Evolutionary conservation across 2,888 invertebrate genomes (phyloP), one percentile per base, ranked within the genome.

Genomic region (Ornithoptera priamus): DNA sequence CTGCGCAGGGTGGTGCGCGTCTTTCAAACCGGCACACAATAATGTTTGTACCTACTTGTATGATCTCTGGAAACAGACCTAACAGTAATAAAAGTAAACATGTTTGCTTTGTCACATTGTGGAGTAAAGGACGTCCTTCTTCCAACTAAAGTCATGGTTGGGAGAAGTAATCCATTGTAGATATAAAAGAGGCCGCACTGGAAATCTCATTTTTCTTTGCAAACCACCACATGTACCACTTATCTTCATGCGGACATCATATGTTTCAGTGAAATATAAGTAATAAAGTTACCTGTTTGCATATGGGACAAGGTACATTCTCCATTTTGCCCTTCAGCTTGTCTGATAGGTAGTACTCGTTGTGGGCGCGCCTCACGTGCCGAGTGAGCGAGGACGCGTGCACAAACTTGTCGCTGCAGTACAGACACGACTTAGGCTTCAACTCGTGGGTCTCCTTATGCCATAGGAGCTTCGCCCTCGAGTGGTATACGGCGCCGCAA

Each of bases 381-480:
- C 97, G 93, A 1, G 97, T 96, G 76, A 98, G 92, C 78, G 96
- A 96, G 10, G 97, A 95, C 77, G 94, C 94, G 89, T 97, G 97
- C 72, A 97, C 95, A 86, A 97, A 98, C 80, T 97, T 96, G 89
- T 97, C 97, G 81, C 95, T 95, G 90, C 98, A 98, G 82, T 96
- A 95, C 5, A 94, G 94, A 87, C 98, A 98, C 62, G 96, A 95
- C 85, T 97, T 96, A 50, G 97, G 97, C 81, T 95, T 95, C 42
- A 94, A 93, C 72, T 96, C 97, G 89, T 97, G 97, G 6, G 96
- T 96, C 88, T 97, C 97, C 80, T 95, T 94, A 89, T 98, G 97
- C 96, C 97, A 97, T 5, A 94, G 94, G 75, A 97, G 94, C 86
- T 97, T 97, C 76, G 96, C 96, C 81, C 96, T 95, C 66, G 97